Evolutionary conservation across 2,113 vertebrate species (phyloP).

Genomic region (Sakesphorus luctuosus): DNA sequence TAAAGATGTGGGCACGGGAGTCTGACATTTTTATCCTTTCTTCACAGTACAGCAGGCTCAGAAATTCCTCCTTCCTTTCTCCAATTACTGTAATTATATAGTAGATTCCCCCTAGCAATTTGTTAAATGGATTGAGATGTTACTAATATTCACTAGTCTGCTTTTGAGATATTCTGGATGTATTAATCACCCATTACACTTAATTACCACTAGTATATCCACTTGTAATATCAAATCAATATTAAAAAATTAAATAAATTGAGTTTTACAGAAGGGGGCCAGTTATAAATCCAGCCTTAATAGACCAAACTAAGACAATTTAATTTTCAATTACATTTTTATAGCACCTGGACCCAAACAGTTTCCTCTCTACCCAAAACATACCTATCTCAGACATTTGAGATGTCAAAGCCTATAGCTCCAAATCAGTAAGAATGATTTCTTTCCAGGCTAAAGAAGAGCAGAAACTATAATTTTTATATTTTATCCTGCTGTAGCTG

Average conservation of each 20-base stretch:
- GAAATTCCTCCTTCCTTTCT: neutral
- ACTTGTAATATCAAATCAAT: neutral
- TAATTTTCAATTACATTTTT: neutral
- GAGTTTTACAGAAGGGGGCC: neutral
- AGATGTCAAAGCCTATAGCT: neutral
- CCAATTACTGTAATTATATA: neutral
- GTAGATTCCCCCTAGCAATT: neutral
- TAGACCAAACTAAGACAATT: neutral
- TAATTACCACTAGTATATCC: neutral
- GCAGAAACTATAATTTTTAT: neutral
- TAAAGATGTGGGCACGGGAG: neutral
- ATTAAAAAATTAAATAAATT: neutral
- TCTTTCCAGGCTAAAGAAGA: neutral
- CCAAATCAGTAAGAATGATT: neutral
- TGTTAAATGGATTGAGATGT: neutral
- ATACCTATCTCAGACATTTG: neutral
- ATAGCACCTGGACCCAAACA: neutral
- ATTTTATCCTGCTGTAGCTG: neutral
- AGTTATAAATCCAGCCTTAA: neutral
- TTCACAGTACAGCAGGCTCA: neutral
- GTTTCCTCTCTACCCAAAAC: neutral
- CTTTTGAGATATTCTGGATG: slow-evolving; percentile 7
- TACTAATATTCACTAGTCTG: neutral
- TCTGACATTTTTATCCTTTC: neutral
- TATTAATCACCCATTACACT: neutral